phyloP scores from a whole-genome alignment of 2,888 invertebrate species.

The Sclerodermus sp. region DNA sequence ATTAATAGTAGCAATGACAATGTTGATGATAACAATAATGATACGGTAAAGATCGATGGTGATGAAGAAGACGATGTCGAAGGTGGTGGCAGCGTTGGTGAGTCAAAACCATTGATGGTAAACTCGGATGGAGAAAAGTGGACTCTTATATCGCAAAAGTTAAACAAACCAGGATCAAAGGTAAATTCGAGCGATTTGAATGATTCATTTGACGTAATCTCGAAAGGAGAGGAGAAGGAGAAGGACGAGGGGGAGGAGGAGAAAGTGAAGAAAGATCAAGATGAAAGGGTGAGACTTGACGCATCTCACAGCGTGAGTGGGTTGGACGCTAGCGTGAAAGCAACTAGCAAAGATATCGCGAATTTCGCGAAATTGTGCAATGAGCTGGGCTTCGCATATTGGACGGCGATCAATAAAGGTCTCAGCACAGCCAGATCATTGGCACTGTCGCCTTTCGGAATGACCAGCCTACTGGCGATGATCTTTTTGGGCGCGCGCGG shows the following conservation, averaged over 20 bases:
- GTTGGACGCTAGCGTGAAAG: slow-evolving; percentile 73
- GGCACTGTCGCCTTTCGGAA: slow-evolving; percentile 81
- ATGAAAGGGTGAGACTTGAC: slow-evolving; percentile 48
- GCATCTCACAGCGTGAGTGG: slow-evolving; percentile 64
- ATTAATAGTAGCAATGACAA: no score
- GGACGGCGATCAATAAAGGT: slow-evolving; percentile 70
- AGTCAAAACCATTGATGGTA: no score
- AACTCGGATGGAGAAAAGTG: slow-evolving; percentile 30
- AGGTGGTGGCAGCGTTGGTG: no score
- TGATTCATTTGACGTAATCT: no score
- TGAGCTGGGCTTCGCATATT: slow-evolving; percentile 81
- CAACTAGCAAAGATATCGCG: slow-evolving; percentile 74
- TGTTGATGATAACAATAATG: no score
- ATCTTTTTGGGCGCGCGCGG: slow-evolving; percentile 86
- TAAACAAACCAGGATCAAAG: no score
- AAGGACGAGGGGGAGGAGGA: no score
- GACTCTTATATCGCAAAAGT: slow-evolving; percentile 34
- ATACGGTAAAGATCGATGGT: no score
- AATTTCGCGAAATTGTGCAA: slow-evolving; percentile 81
- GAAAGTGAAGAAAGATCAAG: no score
- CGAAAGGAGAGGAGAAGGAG: no score
- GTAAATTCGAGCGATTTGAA: no score
- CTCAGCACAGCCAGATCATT: slow-evolving; percentile 77
- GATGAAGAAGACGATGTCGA: no score
- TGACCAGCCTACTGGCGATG: slow-evolving; percentile 86